A percentile compares a stretch with the other conserved stretches of the same genome.
Conservation (phyloP, 2,888 invertebrate genomes). For the Teleiodes luculella region DNA sequence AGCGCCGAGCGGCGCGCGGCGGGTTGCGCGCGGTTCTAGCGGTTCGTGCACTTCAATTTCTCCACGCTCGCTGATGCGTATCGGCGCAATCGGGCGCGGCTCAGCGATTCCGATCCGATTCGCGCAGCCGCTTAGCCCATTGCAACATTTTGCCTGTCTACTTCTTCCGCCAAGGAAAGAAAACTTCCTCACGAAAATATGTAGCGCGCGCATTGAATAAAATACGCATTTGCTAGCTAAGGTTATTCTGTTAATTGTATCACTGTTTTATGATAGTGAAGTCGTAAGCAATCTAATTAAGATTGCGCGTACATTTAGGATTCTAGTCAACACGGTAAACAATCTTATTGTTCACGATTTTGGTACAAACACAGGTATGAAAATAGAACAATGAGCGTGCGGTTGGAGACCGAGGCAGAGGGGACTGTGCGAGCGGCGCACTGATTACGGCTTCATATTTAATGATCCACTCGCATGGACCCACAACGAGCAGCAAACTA, state of each 20-base stretch:
- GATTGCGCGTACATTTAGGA: conserved; percentile 11
- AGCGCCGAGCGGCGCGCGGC: conserved; percentile 27
- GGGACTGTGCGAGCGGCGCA: conserved; percentile 57
- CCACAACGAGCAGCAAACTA: conserved; percentile 59
- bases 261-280: not conserved
- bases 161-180: conserved; percentile 54
- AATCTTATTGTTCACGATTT: conserved; percentile 16
- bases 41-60: conserved; percentile 70
- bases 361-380: conserved; percentile 29
- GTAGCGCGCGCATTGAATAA: not conserved
- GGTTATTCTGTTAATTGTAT: not conserved
- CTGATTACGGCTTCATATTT: conserved; percentile 75
- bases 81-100: conserved; percentile 73
- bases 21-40: conserved; percentile 47
- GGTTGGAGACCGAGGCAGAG: conserved; percentile 49
- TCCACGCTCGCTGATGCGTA: conserved; percentile 65
- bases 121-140: conserved; percentile 52
- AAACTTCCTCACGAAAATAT: conserved; percentile 24
- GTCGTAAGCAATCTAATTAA: conserved; percentile 11
- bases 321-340: conserved; percentile 24
- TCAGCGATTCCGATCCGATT: conserved; percentile 71
- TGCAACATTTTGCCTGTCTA: conserved; percentile 56
- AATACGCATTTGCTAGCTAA: not conserved
- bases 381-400: conserved; percentile 45
- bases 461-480: conserved; percentile 67